Percentiles rank a stretch among this genome's conserved stretches.
Evolutionary conservation across 2,888 invertebrate genomes (phyloP).

Genomic region (Hymenopus coronatus): DNA sequence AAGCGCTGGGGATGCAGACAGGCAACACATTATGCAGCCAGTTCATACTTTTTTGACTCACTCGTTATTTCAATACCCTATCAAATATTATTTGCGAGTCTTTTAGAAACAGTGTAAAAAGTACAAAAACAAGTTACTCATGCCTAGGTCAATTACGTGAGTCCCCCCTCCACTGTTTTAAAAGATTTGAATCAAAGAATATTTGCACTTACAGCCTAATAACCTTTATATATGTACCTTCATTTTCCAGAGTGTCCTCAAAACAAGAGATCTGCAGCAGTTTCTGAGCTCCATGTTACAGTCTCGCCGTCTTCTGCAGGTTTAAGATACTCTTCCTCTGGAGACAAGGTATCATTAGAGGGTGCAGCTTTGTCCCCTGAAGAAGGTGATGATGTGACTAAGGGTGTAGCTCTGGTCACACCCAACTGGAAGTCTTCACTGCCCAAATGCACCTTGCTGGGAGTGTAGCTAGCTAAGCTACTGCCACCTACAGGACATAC

Average conservation of each 20-base stretch:
- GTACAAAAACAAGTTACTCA: too few relatives aligned
- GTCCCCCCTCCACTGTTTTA: too few relatives aligned
- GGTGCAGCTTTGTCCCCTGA: conserved; percentile 36
- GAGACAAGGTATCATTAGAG: conserved; percentile 32
- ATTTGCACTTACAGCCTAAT: too few relatives aligned
- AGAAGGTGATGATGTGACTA: conserved; percentile 37
- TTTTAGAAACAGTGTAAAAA: too few relatives aligned
- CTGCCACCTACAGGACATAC: conserved; percentile 47
- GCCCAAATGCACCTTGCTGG: conserved; percentile 67
- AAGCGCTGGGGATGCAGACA: too few relatives aligned
- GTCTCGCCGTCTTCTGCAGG: conserved; percentile 43
- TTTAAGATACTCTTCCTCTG: conserved; percentile 45
- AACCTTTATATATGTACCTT: not conserved
- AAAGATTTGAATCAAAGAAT: too few relatives aligned
- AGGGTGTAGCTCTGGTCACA: conserved; percentile 60
- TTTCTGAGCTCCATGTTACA: conserved; percentile 47
- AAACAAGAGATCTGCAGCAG: conserved; percentile 49
- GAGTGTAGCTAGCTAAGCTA: conserved; percentile 75
- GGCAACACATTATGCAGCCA: too few relatives aligned
- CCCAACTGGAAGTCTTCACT: conserved; percentile 73
- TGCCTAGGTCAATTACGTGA: too few relatives aligned
- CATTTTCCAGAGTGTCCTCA: conserved; percentile 36
- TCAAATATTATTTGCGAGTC: too few relatives aligned
- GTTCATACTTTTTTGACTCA: too few relatives aligned
- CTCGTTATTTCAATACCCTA: too few relatives aligned